Evolutionary conservation across 37 sponge, comb jelly and placozoan genomes (phyloP), one percentile per base, ranked within the genome.

Genomic region (Diacarnus erythraeanus): DNA sequence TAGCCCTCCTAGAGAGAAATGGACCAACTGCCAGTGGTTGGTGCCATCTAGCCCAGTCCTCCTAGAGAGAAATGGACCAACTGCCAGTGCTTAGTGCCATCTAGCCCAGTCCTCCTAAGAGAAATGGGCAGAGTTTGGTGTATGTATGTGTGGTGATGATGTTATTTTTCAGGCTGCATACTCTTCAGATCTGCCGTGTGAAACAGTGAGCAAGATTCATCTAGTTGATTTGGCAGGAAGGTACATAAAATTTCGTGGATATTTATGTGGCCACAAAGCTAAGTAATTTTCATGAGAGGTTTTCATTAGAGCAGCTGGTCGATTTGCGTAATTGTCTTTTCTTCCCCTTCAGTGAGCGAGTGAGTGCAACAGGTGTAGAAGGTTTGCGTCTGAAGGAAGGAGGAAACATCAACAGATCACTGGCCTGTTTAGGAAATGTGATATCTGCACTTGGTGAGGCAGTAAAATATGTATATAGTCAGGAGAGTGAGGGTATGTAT

Each of bases 181-280:
- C 74, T 77, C 71, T 23, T 38, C 59, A 6, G 92, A 84, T 66
- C 42, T 82, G 9, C 95, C 95, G 0, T 80, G 90, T 85, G 95
- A 95, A 71, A 95, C 89, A 10, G 84, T 86, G 42, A 95, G 95
- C 60, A 84, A 80, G 64, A 88, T 95, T 43, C 78, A 91, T 57
- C 77, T 95, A 22, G 92, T 95, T 41, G 95, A 95, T 68, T 60
- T 95, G 30, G 95, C 95, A 51, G 95, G 95, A 64, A 94, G 95
- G 95, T 94, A 47, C 35, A 79, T 33, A 10, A 6, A 21, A 36
- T 68, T 6, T 47, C n/a, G n/a, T n/a, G n/a, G n/a, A n/a, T n/a
- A n/a, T n/a, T n/a, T n/a, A n/a, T n/a, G n/a, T n/a, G n/a, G n/a
- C n/a, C n/a, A n/a, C n/a, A n/a, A n/a, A n/a, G n/a, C n/a, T n/a